Conservation (phyloP, 2,113 vertebrate genomes). For the Caranx ignobilis region DNA sequence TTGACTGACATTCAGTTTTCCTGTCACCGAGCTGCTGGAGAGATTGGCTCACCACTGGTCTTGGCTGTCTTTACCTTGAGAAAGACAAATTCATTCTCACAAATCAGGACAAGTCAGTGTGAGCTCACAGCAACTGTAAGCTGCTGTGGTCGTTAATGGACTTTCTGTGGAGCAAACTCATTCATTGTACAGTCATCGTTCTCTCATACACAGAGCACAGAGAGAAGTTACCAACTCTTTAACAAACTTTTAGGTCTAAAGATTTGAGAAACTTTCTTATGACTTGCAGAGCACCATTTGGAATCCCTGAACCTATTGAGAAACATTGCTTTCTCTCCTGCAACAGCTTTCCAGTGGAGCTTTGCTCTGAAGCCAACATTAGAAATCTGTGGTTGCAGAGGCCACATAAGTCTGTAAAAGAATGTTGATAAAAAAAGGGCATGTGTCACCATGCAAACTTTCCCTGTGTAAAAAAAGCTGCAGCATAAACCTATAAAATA, state of each 20-base stretch:
- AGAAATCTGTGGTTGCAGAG: not conserved
- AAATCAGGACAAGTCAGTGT: not conserved
- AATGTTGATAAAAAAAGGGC: not conserved
- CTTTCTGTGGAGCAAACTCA: conserved; percentile 9
- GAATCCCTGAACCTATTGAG: not conserved
- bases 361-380: conserved; percentile 1
- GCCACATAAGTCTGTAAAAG: not conserved
- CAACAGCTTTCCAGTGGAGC: not conserved
- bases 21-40: not conserved
- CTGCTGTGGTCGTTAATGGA: not conserved
- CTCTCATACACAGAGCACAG: too few species aligned
- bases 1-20: conserved; percentile 18
- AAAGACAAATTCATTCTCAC: not conserved
- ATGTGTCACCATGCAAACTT: not conserved
- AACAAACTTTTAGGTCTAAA: not conserved
- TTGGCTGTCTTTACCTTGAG: conserved; percentile 8
- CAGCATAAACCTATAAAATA: conserved; percentile 33
- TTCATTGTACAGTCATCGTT: not conserved
- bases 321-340: conserved; percentile 5
- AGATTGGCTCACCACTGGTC: conserved; percentile 4
- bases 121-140: not conserved
- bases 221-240: too few species aligned
- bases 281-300: not conserved
- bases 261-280: not conserved
- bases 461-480: conserved; percentile 11